phyloP scores from a whole-genome alignment of 2,797 vertebrate genomes.

The Phrynocephalus guinanensis region DNA sequence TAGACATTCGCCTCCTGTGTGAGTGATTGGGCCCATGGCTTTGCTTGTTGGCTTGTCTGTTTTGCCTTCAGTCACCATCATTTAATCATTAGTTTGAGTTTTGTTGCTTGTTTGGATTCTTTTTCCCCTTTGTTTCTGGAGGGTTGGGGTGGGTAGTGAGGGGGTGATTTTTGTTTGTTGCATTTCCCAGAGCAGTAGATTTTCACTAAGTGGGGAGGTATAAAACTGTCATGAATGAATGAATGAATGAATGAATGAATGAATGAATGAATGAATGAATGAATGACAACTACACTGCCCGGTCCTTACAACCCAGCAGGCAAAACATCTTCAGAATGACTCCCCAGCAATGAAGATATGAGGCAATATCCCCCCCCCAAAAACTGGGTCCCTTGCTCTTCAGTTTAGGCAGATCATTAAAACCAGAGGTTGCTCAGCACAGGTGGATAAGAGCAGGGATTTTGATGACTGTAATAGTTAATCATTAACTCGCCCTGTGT shows the following conservation, averaged over 20 bases:
- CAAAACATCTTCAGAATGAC: not conserved
- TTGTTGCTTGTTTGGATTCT: no score
- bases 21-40: no score
- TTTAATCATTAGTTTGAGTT: no score
- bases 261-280: not conserved
- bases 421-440: not conserved
- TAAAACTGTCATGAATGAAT: no score
- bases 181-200: no score
- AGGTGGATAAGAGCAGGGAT: not conserved
- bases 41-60: no score
- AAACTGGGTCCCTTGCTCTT: not conserved
- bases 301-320: not conserved
- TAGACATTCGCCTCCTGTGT: no score
- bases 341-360: not conserved
- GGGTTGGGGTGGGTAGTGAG: no score
- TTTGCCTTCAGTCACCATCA: no score
- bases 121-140: no score
- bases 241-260: not conserved
- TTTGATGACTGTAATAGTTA: not conserved
- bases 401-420: slow-evolving; percentile 3
- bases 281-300: not conserved
- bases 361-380: not conserved
- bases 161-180: no score
- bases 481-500: slow-evolving; percentile 24
- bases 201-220: no score